Evolutionary conservation across 2,888 invertebrate species (phyloP).

Genomic region (Steinernema carpocapsae): DNA sequence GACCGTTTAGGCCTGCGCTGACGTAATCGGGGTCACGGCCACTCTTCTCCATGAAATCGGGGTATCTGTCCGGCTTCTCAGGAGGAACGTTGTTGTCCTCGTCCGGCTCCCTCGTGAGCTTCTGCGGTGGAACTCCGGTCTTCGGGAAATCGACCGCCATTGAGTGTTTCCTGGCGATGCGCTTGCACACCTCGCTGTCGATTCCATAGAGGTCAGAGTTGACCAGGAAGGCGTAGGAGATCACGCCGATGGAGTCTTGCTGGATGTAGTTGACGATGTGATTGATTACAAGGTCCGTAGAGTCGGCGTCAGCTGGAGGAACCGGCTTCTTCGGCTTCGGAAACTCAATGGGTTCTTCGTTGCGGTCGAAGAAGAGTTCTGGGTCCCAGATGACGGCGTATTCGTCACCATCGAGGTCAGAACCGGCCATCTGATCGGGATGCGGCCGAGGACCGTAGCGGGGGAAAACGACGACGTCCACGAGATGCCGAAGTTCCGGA

Average conservation of each 20-base stretch:
- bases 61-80: constrained; percentile 47
- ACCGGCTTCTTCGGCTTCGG: constrained; percentile 25
- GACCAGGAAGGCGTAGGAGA: constrained; percentile 68
- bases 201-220: constrained; percentile 67
- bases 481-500: constrained; percentile 65
- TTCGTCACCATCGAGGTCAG: constrained; percentile 71
- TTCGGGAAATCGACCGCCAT: constrained; percentile 69
- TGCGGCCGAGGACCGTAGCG: constrained; percentile 70
- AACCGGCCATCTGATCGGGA: constrained; percentile 71
- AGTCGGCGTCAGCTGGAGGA: background rate
- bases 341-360: constrained; percentile 56
- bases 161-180: constrained; percentile 64
- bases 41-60: constrained; percentile 57
- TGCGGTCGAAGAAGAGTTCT: constrained; percentile 65
- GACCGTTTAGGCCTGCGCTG: constrained; percentile 61
- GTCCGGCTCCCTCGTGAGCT: constrained; percentile 45
- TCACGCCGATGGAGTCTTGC: constrained; percentile 67
- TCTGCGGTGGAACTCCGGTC: constrained; percentile 58
- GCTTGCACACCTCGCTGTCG: constrained; percentile 52
- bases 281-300: constrained; percentile 44
- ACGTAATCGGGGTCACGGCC: constrained; percentile 53
- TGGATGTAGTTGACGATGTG: constrained; percentile 68
- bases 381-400: constrained; percentile 70
- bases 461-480: constrained; percentile 72
- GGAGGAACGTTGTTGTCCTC: constrained; percentile 40